A percentile compares a stretch with the other conserved stretches of the same genome.
Conservation (phyloP, 2,888 invertebrate species). For the Fragum sueziense region DNA sequence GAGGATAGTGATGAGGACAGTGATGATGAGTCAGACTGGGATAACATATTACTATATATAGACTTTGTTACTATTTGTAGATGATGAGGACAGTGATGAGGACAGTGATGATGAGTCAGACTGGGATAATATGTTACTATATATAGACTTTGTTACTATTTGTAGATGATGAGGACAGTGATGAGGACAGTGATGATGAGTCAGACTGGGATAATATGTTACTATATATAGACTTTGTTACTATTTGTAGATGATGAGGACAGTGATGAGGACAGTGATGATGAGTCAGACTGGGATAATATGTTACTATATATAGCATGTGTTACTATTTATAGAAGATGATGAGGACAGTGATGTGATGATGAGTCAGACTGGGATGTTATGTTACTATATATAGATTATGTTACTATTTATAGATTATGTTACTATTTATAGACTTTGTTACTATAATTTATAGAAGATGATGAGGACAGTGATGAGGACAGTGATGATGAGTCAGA, state of each 20-base stretch:
- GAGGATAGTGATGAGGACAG: constrained; percentile 81
- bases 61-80: constrained; percentile 63
- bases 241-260: constrained; percentile 78
- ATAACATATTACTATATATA: too few species aligned
- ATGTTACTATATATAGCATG: too few species aligned
- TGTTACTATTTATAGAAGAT: too few species aligned
- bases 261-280: constrained; percentile 80
- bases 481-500: too few species aligned
- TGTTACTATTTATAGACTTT: too few species aligned
- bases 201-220: constrained; percentile 80
- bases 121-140: constrained; percentile 73
- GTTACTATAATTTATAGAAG: too few species aligned
- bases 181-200: constrained; percentile 80
- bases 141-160: constrained; percentile 4
- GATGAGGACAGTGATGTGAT: too few species aligned
- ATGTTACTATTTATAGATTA: constrained; percentile 28
- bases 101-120: constrained; percentile 80
- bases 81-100: constrained; percentile 81
- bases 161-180: constrained; percentile 81
- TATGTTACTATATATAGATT: background rate
- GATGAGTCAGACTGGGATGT: too few species aligned
- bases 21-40: constrained; percentile 81
- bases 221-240: background rate
- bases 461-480: constrained; percentile 81
- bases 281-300: constrained; percentile 81